Conservation (phyloP, 30 jellyfish, hydroid and myxozoan genomes). For the Turritopsis dohrnii region DNA sequence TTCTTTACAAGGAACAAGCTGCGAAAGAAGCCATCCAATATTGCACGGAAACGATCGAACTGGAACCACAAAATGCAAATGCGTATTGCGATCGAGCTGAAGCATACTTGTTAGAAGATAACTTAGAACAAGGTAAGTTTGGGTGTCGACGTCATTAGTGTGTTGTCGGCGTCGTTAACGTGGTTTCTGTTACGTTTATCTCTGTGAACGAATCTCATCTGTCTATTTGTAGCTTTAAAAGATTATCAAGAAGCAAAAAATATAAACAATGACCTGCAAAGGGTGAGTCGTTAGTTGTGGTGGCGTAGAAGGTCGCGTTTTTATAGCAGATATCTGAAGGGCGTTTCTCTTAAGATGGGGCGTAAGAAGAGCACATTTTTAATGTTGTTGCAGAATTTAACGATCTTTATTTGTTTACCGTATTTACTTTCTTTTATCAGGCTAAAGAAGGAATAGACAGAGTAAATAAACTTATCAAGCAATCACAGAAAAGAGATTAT, state of each 20-base stretch:
- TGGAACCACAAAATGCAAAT: constrained; percentile 69
- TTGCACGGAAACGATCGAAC: constrained; percentile 72
- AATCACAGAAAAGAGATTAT: constrained; percentile 80
- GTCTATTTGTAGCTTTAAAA: constrained; percentile 52
- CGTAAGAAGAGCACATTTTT: background rate
- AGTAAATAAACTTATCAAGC: constrained; percentile 64
- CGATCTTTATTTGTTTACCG: background rate
- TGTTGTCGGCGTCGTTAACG: no score
- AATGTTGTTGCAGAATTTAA: no score
- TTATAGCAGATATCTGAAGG: no score
- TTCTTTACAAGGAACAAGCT: constrained; percentile 41
- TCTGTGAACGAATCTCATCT: background rate
- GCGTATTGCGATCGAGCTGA: constrained; percentile 93
- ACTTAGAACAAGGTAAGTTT: constrained; percentile 51
- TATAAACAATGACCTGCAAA: constrained; percentile 68
- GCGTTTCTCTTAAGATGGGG: no score
- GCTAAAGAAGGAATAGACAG: constrained; percentile 81
- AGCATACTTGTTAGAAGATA: constrained; percentile 78
- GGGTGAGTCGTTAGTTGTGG: constrained; percentile 45
- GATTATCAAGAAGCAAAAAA: constrained; percentile 88
- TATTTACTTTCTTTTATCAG: constrained; percentile 23
- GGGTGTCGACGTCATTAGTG: no score
- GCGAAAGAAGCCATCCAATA: constrained; percentile 68
- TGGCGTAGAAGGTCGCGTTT: background rate
- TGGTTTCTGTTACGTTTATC: no score